A percentile compares a stretch with the other conserved stretches of the same genome.
These are phyloP conservation scores for Hoplostethus mediterraneus DNA, from an alignment of 2,797 vertebrate genomes.

Conservation along the genomic window DNA sequence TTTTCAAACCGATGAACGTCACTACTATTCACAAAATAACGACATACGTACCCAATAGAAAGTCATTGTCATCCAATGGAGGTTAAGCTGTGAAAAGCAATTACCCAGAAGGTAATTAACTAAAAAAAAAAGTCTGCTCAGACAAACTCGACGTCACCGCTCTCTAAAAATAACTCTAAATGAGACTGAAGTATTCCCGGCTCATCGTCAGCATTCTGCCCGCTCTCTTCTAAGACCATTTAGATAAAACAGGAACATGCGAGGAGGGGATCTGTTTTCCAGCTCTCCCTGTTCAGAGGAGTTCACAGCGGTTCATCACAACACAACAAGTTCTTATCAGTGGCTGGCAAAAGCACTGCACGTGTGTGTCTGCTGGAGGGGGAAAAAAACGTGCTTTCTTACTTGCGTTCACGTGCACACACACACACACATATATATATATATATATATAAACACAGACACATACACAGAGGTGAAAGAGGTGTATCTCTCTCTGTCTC, in stretches of 20 bases:
- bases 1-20: slow-evolving; percentile 32
- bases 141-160: slow-evolving; percentile 16
- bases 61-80: slow-evolving; percentile 20
- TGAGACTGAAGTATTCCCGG: slow-evolving; percentile 19
- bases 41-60: slow-evolving; percentile 9
- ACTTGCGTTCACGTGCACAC: slow-evolving; percentile 22
- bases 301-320: slow-evolving; percentile 41
- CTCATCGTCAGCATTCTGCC: slow-evolving; percentile 27
- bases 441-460: slow-evolving; percentile 43
- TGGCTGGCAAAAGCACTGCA: slow-evolving; percentile 13
- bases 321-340: slow-evolving; percentile 26
- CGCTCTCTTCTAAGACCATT: slow-evolving; percentile 20
- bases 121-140: slow-evolving; percentile 24
- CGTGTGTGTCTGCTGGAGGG: background rate
- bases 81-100: background rate
- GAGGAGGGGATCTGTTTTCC: slow-evolving; percentile 21
- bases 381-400: slow-evolving; percentile 10
- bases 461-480: slow-evolving; percentile 56
- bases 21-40: slow-evolving; percentile 3
- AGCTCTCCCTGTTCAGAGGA: slow-evolving; percentile 10
- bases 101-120: slow-evolving; percentile 17
- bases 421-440: slow-evolving; percentile 21
- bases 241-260: slow-evolving; percentile 11
- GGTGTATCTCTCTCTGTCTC: slow-evolving; percentile 38
- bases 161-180: slow-evolving; percentile 46